A percentile compares a stretch with the other conserved stretches of the same genome.
These are phyloP conservation scores for Agrotis ipsilon DNA, from an alignment of 2,888 invertebrate species.

Conservation along the genomic window DNA sequence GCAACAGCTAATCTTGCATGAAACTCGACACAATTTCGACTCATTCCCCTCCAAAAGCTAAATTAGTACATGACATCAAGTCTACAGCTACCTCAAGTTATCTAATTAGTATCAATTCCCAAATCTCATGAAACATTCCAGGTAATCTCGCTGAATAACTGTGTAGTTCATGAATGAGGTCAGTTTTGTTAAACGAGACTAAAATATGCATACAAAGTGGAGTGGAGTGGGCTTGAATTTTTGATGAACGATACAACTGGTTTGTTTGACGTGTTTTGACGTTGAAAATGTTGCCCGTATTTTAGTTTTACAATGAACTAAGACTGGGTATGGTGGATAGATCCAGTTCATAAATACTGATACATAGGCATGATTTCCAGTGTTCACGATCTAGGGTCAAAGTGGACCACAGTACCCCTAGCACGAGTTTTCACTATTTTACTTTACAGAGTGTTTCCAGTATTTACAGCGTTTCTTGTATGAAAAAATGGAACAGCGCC, in stretches of 20 bases:
- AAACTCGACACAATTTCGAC: conserved; percentile 11
- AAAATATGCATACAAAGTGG: conserved; percentile 29
- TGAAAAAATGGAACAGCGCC: no score
- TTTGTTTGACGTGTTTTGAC: neutral
- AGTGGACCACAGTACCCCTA: no score
- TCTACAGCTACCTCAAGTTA: conserved; percentile 28
- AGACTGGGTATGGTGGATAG: no score
- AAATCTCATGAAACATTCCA: conserved; percentile 48
- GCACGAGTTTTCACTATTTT: no score
- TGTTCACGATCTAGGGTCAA: no score
- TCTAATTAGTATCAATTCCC: conserved; percentile 54
- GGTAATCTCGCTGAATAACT: conserved; percentile 28
- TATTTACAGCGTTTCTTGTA: no score
- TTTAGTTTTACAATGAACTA: neutral
- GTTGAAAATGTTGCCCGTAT: neutral
- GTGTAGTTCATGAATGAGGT: conserved; percentile 68
- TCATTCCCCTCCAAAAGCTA: neutral
- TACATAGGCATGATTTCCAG: no score
- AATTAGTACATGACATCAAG: conserved; percentile 13
- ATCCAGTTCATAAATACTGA: no score
- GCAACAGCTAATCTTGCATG: neutral
- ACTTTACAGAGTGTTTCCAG: no score
- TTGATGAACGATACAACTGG: conserved; percentile 1
- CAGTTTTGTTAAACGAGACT: conserved; percentile 49
- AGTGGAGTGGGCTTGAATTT: conserved; percentile 21